Base-by-base conservation (phyloP, 2,113 vertebrate species). In the Chlamydotis undulata region DNA sequence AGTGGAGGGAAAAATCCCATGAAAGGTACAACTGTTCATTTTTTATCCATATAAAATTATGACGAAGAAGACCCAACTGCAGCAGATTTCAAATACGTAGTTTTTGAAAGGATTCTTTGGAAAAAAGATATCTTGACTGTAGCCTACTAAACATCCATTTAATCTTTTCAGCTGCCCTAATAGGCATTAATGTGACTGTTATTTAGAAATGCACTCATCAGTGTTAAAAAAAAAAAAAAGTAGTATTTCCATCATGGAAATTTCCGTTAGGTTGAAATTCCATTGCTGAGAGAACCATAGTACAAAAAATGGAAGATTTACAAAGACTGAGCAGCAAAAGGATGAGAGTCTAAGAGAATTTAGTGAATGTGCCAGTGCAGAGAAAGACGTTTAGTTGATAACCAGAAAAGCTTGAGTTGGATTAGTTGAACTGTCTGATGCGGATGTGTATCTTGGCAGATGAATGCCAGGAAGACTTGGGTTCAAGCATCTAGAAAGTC, bases 11-110 rank as follows among this genome's bases (percentile, higher is more conserved):
- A n/a, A 41, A 69, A 55, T 59, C 28, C 26, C 31, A 73, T 93
- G 45, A 74, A 96, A 96, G 59, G 53, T 89, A 92, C 53, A 71
- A 52, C 53, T 94, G 22, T 70, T 87, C 37, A 87, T 81, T 93
- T 96, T 94, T 94, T 73, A 39, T 12, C 23, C 29, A 5, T 45
- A 52, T 73, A 39, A 96, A 95, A 91, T 80, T 60, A 53, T 33
- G 56, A 53, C 73, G 56, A 41, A n/a, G 43, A 84, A 73, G 56
- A 59, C 41, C 25, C 57, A 79, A 52, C 16, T 75, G 53, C 60
- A 85, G 88, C 61, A 33, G 37, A 55, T 57, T 77, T 91, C 60
- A 93, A 81, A 89, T 86, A 93, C 68, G 37, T 71, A 81, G 74
- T 87, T 83, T 93, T 73, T 91, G 23, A 79, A 50, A 35, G 60